phyloP scores from a whole-genome alignment of 2,888 invertebrate genomes.

The Physocephala rufipes region DNA sequence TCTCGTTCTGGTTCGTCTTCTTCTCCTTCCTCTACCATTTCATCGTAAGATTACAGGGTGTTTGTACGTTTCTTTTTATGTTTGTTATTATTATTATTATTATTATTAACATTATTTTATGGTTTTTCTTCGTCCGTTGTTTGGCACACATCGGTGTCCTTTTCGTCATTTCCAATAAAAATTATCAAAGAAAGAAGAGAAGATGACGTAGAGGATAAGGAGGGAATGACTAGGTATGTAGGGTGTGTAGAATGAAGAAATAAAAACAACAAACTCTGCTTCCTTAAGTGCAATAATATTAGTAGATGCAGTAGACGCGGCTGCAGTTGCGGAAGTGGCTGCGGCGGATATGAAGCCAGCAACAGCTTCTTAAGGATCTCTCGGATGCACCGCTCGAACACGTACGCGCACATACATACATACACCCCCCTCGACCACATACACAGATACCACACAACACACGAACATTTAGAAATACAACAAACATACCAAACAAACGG shows the following conservation, averaged over 20 bases:
- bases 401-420: not conserved
- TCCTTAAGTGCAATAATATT: too few relatives aligned
- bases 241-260: not conserved
- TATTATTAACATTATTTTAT: not conserved
- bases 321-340: too few relatives aligned
- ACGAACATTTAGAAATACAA: too few relatives aligned
- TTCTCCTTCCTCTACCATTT: conserved; percentile 17
- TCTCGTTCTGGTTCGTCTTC: not conserved
- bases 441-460: not conserved
- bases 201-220: too few relatives aligned
- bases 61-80: conserved; percentile 38
- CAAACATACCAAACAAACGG: too few relatives aligned
- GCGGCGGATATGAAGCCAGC: not conserved
- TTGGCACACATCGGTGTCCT: conserved; percentile 32
- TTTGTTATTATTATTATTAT: not conserved
- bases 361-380: conserved; percentile 23
- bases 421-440: not conserved
- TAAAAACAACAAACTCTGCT: not conserved
- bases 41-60: conserved; percentile 42
- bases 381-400: too few relatives aligned
- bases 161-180: conserved; percentile 12
- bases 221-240: too few relatives aligned
- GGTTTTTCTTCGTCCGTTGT: conserved; percentile 39
- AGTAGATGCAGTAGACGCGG: conserved; percentile 4
- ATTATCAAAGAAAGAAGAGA: too few relatives aligned